Evolutionary conservation across 2,797 vertebrate species (phyloP).

Genomic region (Peromyscus eremicus): DNA sequence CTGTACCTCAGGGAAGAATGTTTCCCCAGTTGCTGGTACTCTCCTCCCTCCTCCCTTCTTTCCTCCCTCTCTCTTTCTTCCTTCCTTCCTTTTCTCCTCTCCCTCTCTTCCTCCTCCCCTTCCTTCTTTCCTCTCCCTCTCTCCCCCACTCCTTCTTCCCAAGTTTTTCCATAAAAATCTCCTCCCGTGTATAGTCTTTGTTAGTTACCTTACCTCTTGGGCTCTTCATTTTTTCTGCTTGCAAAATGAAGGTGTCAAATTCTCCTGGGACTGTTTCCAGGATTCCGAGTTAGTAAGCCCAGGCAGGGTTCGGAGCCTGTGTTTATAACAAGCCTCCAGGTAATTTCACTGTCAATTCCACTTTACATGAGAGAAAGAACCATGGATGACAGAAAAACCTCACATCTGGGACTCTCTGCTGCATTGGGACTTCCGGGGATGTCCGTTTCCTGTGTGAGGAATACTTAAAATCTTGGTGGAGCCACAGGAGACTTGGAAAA

Average conservation of each 20-base stretch:
- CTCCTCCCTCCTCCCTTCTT: not conserved
- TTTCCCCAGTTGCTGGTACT: not conserved
- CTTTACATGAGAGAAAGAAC: not conserved
- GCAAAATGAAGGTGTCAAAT: not conserved
- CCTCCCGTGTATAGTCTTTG: not conserved
- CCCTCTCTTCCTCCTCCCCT: too few relatives aligned
- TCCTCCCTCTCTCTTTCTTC: not conserved
- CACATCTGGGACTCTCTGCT: not conserved
- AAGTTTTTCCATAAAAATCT: not conserved
- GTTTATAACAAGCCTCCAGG: not conserved
- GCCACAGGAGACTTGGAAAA: not conserved
- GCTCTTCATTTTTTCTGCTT: constrained; percentile 9
- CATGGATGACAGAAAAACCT: not conserved
- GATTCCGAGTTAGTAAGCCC: too few relatives aligned
- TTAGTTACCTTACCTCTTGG: not conserved
- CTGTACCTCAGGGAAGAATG: not conserved
- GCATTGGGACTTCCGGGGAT: too few relatives aligned
- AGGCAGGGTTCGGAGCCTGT: not conserved
- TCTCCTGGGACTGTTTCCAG: not conserved
- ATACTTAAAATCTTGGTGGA: not conserved
- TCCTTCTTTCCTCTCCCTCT: accelerated
- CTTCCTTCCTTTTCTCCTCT: not conserved
- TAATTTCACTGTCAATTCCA: not conserved
- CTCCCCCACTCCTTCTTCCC: too few relatives aligned
- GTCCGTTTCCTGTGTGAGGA: not conserved